Conservation (phyloP, 2,797 vertebrate species). For the Trematomus bernacchii region DNA sequence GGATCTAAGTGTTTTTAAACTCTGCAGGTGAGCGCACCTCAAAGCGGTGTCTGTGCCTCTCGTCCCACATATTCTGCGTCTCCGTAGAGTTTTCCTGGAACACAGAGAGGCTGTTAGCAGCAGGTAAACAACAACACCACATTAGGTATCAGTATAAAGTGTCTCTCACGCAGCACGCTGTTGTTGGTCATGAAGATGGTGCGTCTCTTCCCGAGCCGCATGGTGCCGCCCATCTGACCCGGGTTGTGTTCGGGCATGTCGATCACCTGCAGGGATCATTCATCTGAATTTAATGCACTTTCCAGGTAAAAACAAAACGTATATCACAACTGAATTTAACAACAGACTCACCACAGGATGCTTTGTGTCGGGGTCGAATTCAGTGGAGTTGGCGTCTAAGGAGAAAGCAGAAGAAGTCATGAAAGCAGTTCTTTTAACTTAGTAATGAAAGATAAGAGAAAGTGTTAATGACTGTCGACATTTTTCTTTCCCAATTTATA, state of each 20-base stretch:
- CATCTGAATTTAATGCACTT: background rate
- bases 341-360: constrained; percentile 90
- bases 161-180: constrained; percentile 89
- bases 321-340: fast-evolving
- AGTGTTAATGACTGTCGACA: no score
- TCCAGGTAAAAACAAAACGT: fast-evolving
- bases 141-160: fast-evolving
- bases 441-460: no score
- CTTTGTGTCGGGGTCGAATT: constrained; percentile 91
- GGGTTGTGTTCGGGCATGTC: constrained; percentile 97
- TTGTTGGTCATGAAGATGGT: constrained; percentile 91
- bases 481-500: no score
- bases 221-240: constrained; percentile 96
- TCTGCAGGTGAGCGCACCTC: constrained; percentile 81
- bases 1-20: no score
- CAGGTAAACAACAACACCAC: background rate
- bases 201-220: constrained; percentile 94
- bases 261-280: constrained; percentile 84
- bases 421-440: background rate
- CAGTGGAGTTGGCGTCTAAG: constrained; percentile 94
- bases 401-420: background rate
- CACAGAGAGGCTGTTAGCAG: constrained; percentile 10
- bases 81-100: constrained; percentile 91
- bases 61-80: constrained; percentile 90
- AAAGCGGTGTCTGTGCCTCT: constrained; percentile 94